Base-by-base conservation (phyloP, 2,797 vertebrate species). In the Falco rusticolus region DNA sequence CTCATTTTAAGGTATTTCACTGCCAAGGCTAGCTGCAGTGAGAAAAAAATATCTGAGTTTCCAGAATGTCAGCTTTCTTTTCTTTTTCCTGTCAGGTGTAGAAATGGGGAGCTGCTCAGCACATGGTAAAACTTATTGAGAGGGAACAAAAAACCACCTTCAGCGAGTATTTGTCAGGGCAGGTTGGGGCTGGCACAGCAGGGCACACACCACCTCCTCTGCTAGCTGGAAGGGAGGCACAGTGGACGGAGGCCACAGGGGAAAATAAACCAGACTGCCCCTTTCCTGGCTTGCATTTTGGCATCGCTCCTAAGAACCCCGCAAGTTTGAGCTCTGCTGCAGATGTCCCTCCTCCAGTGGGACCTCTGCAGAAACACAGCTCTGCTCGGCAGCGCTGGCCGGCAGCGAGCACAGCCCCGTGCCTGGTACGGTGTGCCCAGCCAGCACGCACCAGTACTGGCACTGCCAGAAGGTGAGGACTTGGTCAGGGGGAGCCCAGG, bases 181-280 rank as follows among this genome's bases (percentile, higher is more conserved):
- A 93, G 41, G 84, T 22, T 1, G 0, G 70, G 81, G 65, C 90
- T 50, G 74, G 86, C 50, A 54, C 22, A 18, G 48, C 1, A 0
- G 37, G 56, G 61, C 45, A 41, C 53, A 20, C 11, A 29, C 66
- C 51, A 45, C 22, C 48, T 84, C 69, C 65, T 78, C 66, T 33
- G 75, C 78, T 16, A 12, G 50, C 81, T 50, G 43, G 45, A 48
- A 84, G 9, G 43, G 61, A 64, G 33, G 50, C 54, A 50, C 31
- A 16, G 45, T 2, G 2, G 10, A 8, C 2, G 1, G 41, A 39
- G 41, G 20, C 53, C 79, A 15, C 0, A 3, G 50, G 19, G 64
- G 88, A 43, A n/a, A 43, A 39, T 29, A 43, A 82, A 76, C 43
- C 59, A 19, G 14, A 13, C 15, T 48, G 51, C 16, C 17, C 37